Conservation (phyloP, 2,113 vertebrate species). For the Sinosuthora webbiana region DNA sequence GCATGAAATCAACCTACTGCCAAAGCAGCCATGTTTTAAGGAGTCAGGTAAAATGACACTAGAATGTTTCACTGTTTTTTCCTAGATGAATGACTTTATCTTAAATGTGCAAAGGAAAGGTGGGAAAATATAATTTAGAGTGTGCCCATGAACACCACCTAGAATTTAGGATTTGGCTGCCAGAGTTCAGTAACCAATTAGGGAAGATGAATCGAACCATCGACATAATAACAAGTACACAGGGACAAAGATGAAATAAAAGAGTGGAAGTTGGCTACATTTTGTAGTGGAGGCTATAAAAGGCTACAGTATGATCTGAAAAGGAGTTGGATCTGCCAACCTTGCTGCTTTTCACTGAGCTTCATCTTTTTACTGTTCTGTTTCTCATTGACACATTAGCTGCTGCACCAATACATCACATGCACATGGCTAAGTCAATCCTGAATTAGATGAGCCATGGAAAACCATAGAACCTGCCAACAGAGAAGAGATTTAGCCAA, state of each 20-base stretch:
- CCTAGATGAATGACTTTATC: background rate
- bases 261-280: constrained; percentile 16
- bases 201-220: constrained; percentile 40
- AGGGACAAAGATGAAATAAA: constrained; percentile 45
- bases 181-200: constrained; percentile 18
- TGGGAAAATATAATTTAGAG: background rate
- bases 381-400: constrained; percentile 60
- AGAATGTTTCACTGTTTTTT: background rate
- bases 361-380: constrained; percentile 53
- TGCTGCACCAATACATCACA: constrained; percentile 54
- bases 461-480: constrained; percentile 32
- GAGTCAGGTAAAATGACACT: background rate
- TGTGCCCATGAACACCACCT: background rate
- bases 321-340: constrained; percentile 38
- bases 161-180: constrained; percentile 1
- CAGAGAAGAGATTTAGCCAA: constrained; percentile 16
- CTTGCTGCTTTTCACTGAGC: constrained; percentile 23
- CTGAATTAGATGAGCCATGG: constrained; percentile 62
- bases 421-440: constrained; percentile 56
- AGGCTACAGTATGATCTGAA: constrained; percentile 35
- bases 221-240: background rate
- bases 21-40: background rate
- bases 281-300: constrained; percentile 48
- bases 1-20: background rate
- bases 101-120: background rate